These are phyloP conservation scores for Xestia sexstrigata DNA, from an alignment of 2,888 invertebrate species.

Conservation along the genomic window DNA sequence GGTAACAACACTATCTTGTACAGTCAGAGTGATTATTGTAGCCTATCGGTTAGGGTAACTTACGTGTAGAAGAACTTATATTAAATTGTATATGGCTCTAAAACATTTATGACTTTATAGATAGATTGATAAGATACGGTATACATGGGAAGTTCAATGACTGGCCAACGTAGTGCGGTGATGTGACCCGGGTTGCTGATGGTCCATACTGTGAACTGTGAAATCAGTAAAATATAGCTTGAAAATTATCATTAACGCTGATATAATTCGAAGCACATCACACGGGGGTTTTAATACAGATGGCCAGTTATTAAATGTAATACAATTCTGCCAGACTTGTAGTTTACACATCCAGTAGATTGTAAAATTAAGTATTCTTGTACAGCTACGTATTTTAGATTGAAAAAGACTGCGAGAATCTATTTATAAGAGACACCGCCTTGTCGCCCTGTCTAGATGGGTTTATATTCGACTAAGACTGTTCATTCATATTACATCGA, in stretches of 20 bases:
- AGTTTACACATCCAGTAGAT: slow-evolving; percentile 12
- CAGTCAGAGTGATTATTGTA: slow-evolving; percentile 29
- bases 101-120: slow-evolving; percentile 36
- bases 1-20: slow-evolving; percentile 32
- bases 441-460: slow-evolving; percentile 31
- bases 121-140: slow-evolving; percentile 29
- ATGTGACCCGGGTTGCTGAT: not conserved
- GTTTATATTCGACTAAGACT: slow-evolving; percentile 41
- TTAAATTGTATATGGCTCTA: slow-evolving; percentile 34
- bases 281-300: not conserved
- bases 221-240: not conserved
- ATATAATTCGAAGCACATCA: not conserved
- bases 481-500: slow-evolving; percentile 13
- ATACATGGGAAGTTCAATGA: slow-evolving; percentile 21
- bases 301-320: slow-evolving; percentile 17
- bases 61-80: slow-evolving; percentile 33
- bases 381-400: slow-evolving; percentile 15
- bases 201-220: not conserved
- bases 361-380: slow-evolving; percentile 1
- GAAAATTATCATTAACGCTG: not conserved
- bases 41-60: slow-evolving; percentile 33
- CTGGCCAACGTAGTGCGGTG: slow-evolving; percentile 5
- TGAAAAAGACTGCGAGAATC: slow-evolving; percentile 34
- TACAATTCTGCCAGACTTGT: slow-evolving; percentile 5
- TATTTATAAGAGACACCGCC: slow-evolving; percentile 22